Percentiles rank a stretch among this genome's conserved stretches.
Evolutionary conservation across 2,797 vertebrate species (phyloP).

Genomic region (Hippocampus kuda): DNA sequence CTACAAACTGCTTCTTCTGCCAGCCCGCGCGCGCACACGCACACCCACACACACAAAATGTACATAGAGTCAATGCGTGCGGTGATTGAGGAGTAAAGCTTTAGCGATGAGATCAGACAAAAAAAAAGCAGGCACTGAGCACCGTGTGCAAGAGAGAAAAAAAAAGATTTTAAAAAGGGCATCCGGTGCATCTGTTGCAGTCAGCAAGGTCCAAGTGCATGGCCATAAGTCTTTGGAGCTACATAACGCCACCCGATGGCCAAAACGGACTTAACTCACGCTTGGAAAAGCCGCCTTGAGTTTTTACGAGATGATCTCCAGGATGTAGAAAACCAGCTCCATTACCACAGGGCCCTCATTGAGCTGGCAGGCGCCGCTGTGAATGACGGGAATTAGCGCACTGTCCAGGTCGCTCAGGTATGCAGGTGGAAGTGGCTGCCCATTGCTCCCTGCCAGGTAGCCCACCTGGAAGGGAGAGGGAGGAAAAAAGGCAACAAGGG

Average conservation of each 20-base stretch:
- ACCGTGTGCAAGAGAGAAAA: constrained; percentile 13
- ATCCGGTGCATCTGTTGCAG: constrained; percentile 3
- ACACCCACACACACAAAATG: not conserved
- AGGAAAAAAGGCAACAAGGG: not conserved
- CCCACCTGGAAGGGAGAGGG: constrained; percentile 72
- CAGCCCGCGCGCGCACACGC: not conserved
- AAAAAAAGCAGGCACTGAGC: constrained; percentile 51
- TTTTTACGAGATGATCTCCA: constrained; percentile 92
- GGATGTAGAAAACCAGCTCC: constrained; percentile 98
- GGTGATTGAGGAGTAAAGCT: constrained; percentile 64
- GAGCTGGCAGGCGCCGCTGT: constrained; percentile 89
- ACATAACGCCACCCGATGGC: not conserved
- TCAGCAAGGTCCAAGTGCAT: not conserved
- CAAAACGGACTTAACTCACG: not conserved
- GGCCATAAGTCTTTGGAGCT: not conserved
- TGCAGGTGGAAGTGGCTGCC: constrained; percentile 84
- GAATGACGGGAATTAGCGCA: constrained; percentile 95
- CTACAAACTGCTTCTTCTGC: constrained; percentile 33
- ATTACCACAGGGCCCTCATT: constrained; percentile 91
- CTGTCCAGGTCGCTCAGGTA: constrained; percentile 98
- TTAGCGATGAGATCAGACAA: constrained; percentile 28
- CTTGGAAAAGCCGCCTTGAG: not conserved
- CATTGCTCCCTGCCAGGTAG: constrained; percentile 94
- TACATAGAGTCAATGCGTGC: constrained; percentile 49
- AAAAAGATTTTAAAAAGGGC: constrained; percentile 6